phyloP scores from a whole-genome alignment of 1,140 invertebrate species.

The Uloborus diversus region DNA sequence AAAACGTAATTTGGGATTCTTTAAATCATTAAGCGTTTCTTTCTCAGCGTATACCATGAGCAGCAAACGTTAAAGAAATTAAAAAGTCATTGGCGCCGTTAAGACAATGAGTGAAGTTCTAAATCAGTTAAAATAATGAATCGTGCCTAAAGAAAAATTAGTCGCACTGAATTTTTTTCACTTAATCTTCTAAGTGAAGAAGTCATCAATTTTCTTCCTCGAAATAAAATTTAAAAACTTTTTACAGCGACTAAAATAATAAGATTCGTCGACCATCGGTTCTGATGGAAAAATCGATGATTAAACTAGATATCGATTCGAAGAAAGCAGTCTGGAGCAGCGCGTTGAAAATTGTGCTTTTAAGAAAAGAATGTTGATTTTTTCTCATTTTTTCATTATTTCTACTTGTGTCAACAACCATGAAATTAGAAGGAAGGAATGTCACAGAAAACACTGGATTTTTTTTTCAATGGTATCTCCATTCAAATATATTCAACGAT shows the following conservation, averaged over 20 bases:
- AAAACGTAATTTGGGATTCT: too few relatives aligned
- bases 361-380: not conserved
- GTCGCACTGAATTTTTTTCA: not conserved
- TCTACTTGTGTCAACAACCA: slow-evolving; percentile 4
- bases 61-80: too few relatives aligned
- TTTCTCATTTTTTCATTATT: not conserved
- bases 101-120: too few relatives aligned
- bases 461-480: too few relatives aligned
- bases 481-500: not conserved
- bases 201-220: too few relatives aligned
- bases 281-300: not conserved
- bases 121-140: too few relatives aligned
- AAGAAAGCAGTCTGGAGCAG: not conserved
- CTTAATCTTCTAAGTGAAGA: not conserved
- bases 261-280: not conserved
- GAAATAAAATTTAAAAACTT: too few relatives aligned
- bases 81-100: too few relatives aligned
- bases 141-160: too few relatives aligned
- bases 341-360: not conserved
- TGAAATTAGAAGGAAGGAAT: not conserved
- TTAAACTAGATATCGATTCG: not conserved
- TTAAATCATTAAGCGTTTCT: too few relatives aligned
- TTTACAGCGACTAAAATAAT: slow-evolving; percentile 1
- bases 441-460: too few relatives aligned
- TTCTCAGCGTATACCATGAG: too few relatives aligned